Evolutionary conservation across 2,888 invertebrate genomes (phyloP), one percentile per base, ranked within the genome.

Genomic region (Autographa gamma): DNA sequence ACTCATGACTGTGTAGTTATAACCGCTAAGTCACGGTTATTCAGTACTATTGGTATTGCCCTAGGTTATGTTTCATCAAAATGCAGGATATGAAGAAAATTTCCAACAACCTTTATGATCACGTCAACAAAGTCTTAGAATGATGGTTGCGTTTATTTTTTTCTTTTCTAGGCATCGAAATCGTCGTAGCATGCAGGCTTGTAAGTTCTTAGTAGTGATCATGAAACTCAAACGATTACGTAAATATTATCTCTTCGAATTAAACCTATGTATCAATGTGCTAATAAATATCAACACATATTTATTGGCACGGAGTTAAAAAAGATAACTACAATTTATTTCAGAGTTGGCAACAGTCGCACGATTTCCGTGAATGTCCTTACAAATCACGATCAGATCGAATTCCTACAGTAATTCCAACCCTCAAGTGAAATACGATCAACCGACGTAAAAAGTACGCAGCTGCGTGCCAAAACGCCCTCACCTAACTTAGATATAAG

Each of bases 391-490:
- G 60, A 60, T 38, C 52, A 1, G 67, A 67, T 70, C 25, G 75
- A 60, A 64, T 72, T 52, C n/a, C 48, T n/a, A 31, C 54, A 31
- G 52, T 61, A 75, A 74, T 61, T 18, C n/a, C 16, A 61, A 52
- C 34, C 61, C 31, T 66, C 32, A 19, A 16, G 41, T 60, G 66
- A 68, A 72, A 69, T 63, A 67, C 25, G 19, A 73, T 60, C 56
- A 0, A 13, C 1, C 58, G 71, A 62, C 58, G 11, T 66, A 63
- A 74, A 78, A 79, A 69, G 2, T 38, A 16, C 60, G 43, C 63
- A 74, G 58, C 34, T 64, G 54, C n/a, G 43, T 75, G 69, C 80
- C 81, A 81, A 71, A 58, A 54, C 63, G 71, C 67, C 69, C 52
- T 70, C 60, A 56, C n/a, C 9, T 61, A 72, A 80, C 69, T 66